These are phyloP conservation scores for Aradophagus sp. DNA, from an alignment of 1,140 invertebrate species.

Conservation along the genomic window DNA sequence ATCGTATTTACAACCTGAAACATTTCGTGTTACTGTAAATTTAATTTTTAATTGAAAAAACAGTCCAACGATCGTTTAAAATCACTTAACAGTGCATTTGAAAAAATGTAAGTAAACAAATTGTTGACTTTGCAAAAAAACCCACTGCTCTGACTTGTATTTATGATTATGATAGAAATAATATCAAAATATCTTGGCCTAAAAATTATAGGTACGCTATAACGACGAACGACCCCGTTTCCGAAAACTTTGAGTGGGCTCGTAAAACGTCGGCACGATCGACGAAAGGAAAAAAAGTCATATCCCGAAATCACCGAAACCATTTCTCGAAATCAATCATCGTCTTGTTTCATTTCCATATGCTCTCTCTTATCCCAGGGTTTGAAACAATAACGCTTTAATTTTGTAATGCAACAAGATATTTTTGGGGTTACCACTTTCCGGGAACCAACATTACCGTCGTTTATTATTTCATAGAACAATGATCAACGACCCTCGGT, in stretches of 20 bases:
- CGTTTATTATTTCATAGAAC: slow-evolving; percentile 40
- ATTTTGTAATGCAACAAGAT: slow-evolving; percentile 51
- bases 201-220: slow-evolving; percentile 11
- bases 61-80: too few relatives aligned
- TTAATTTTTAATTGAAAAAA: too few relatives aligned
- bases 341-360: slow-evolving; percentile 46
- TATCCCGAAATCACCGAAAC: slow-evolving; percentile 54
- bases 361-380: slow-evolving; percentile 3
- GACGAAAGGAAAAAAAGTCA: slow-evolving; percentile 44
- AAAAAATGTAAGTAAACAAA: too few relatives aligned
- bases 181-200: not conserved
- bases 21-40: too few relatives aligned
- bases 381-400: slow-evolving; percentile 47
- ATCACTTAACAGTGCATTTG: too few relatives aligned
- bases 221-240: slow-evolving; percentile 22
- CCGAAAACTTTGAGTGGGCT: slow-evolving; percentile 46
- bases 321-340: slow-evolving; percentile 59
- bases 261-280: slow-evolving; percentile 55
- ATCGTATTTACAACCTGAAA: too few relatives aligned
- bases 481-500: slow-evolving; percentile 31
- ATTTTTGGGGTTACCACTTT: slow-evolving; percentile 30
- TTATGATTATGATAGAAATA: not conserved
- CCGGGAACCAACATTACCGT: slow-evolving; percentile 41
- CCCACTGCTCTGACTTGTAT: too few relatives aligned
- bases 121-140: too few relatives aligned